Conservation (phyloP, 2,797 vertebrate species). For the Podarcis siculus region DNA sequence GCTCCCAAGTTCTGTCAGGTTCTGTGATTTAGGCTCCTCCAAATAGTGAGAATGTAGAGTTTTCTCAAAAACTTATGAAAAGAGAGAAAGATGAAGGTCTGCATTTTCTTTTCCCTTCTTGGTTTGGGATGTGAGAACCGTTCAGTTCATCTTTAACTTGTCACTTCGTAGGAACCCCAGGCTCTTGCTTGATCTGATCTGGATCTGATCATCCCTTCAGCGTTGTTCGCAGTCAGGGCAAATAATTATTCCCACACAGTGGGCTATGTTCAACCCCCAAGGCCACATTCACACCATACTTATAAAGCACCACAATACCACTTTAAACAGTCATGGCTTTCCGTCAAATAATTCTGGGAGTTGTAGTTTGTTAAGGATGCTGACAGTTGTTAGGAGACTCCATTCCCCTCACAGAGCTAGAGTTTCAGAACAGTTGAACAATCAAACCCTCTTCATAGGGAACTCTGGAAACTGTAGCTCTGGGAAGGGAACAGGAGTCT, state of each 20-base stretch:
- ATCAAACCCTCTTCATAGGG: too few species aligned
- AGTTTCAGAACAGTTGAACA: too few species aligned
- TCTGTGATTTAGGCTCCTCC: conserved; percentile 63
- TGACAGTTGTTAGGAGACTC: too few species aligned
- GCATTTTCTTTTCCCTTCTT: conserved; percentile 48
- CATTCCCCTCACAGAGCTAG: too few species aligned
- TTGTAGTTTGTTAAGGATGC: too few species aligned
- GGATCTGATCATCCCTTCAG: neutral
- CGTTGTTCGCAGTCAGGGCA: neutral
- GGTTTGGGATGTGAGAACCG: neutral
- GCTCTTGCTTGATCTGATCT: neutral
- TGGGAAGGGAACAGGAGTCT: too few species aligned
- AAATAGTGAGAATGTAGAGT: conserved; percentile 59
- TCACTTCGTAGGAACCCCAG: neutral
- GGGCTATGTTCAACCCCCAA: too few species aligned
- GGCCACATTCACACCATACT: too few species aligned
- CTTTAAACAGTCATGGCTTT: too few species aligned
- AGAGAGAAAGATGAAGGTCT: conserved; percentile 61
- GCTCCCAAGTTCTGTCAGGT: conserved; percentile 42
- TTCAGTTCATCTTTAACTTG: conserved; percentile 11
- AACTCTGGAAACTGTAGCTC: too few species aligned
- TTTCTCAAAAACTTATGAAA: conserved; percentile 68
- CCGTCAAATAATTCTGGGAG: too few species aligned
- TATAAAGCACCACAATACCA: too few species aligned
- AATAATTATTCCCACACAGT: neutral